A percentile compares a stretch with the other conserved stretches of the same genome.
These are phyloP conservation scores for Python bivittatus DNA, from an alignment of 2,113 vertebrate species.

Conservation along the genomic window DNA sequence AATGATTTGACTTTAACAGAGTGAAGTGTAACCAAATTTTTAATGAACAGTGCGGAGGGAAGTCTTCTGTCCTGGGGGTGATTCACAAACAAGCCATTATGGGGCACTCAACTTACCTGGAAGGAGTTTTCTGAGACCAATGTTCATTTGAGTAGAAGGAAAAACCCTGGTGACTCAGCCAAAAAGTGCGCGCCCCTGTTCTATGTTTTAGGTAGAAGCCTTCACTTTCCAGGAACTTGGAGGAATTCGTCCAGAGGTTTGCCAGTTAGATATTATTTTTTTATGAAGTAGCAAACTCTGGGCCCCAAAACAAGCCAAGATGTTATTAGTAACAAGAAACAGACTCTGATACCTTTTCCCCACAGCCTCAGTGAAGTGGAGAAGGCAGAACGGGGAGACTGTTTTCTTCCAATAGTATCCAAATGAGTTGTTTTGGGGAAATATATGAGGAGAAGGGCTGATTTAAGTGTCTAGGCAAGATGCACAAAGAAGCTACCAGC, in stretches of 20 bases:
- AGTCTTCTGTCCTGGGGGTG: constrained; percentile 67
- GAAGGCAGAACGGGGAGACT: constrained; percentile 66
- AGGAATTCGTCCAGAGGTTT: constrained; percentile 83
- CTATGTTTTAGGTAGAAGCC: constrained; percentile 81
- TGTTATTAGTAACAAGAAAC: constrained; percentile 86
- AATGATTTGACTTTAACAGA: constrained; percentile 78
- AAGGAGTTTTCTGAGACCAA: constrained; percentile 80
- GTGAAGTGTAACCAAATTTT: constrained; percentile 67
- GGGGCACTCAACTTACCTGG: constrained; percentile 81
- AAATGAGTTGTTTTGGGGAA: constrained; percentile 73
- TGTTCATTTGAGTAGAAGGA: constrained; percentile 81
- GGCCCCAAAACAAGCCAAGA: constrained; percentile 80
- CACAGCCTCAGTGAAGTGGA: constrained; percentile 67
- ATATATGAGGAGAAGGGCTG: constrained; percentile 56
- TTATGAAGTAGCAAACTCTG: constrained; percentile 79
- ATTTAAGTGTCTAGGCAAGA: constrained; percentile 83
- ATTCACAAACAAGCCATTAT: constrained; percentile 66
- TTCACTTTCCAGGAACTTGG: constrained; percentile 86
- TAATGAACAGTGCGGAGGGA: constrained; percentile 73
- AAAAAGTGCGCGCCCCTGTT: constrained; percentile 83
- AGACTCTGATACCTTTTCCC: constrained; percentile 79
- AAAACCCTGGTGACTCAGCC: constrained; percentile 84
- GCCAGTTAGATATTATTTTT: constrained; percentile 74
- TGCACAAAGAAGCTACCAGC: constrained; percentile 84
- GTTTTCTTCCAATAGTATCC: constrained; percentile 74